A percentile compares a stretch with the other conserved stretches of the same genome.
Evolutionary conservation across 2,113 vertebrate species (phyloP).

Genomic region (Lampris megalopsis): DNA sequence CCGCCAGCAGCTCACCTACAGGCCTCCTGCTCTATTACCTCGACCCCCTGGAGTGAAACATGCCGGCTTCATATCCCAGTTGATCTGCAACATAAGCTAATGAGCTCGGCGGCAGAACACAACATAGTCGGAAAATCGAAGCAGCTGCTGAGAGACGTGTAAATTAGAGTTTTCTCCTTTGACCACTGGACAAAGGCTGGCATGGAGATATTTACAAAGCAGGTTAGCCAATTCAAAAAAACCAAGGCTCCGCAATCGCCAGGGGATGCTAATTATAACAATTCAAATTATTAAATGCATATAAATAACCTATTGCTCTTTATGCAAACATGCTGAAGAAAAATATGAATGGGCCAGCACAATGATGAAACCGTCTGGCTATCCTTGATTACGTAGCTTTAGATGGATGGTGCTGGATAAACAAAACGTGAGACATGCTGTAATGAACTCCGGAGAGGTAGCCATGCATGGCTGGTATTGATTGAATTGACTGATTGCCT

Average conservation of each 20-base stretch:
- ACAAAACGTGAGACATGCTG: not conserved
- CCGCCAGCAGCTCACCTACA: slow-evolving; percentile 35
- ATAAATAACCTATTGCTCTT: slow-evolving; percentile 3
- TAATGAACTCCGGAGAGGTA: slow-evolving; percentile 3
- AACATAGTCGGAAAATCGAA: slow-evolving; percentile 69
- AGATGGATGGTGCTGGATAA: slow-evolving; percentile 1
- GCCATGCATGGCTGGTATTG: not conserved
- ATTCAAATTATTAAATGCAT: slow-evolving; percentile 43
- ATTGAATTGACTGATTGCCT: slow-evolving; percentile 8
- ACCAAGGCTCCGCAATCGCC: slow-evolving; percentile 26
- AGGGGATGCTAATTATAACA: slow-evolving; percentile 49
- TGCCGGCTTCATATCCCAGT: slow-evolving; percentile 43
- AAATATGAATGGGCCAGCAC: not conserved
- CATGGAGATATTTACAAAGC: slow-evolving; percentile 58
- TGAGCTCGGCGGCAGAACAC: slow-evolving; percentile 59
- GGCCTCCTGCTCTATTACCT: slow-evolving; percentile 43
- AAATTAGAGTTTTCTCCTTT: slow-evolving; percentile 64
- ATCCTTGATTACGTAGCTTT: slow-evolving; percentile 1
- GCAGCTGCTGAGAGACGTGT: slow-evolving; percentile 43
- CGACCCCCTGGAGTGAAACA: slow-evolving; percentile 54
- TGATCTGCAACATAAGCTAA: slow-evolving; percentile 76
- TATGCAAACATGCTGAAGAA: slow-evolving; percentile 17
- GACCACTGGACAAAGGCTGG: slow-evolving; percentile 52
- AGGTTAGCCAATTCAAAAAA: slow-evolving; percentile 42
- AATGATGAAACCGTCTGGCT: not conserved